Percentiles rank a stretch among this genome's conserved stretches.
Evolutionary conservation across 2,797 vertebrate species (phyloP).

Genomic region (Cyclura pinguis): DNA sequence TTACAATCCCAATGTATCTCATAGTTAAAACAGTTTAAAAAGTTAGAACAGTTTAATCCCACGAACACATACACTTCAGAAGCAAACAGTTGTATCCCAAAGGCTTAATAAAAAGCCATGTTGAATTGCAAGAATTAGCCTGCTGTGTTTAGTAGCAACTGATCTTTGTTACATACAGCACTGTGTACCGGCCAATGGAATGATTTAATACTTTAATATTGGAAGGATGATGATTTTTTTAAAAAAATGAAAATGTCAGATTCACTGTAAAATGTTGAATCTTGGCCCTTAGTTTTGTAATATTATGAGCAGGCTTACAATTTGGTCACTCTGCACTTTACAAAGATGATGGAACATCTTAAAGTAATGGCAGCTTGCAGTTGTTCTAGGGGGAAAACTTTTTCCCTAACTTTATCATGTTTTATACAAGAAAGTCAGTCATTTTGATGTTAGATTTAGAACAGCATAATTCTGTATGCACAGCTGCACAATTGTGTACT

Average conservation of each 20-base stretch:
- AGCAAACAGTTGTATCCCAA: too few species aligned
- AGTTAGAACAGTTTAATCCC: too few species aligned
- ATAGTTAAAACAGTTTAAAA: too few species aligned
- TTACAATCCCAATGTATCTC: too few species aligned
- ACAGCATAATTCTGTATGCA: conserved; percentile 1
- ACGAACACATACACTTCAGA: too few species aligned
- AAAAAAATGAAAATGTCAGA: conserved; percentile 28
- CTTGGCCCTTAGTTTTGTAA: conserved; percentile 36
- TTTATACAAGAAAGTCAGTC: conserved; percentile 37
- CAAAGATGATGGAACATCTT: conserved; percentile 33
- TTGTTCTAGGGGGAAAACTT: not conserved
- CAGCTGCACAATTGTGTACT: conserved; percentile 56
- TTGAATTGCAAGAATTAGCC: not conserved
- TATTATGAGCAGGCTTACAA: conserved; percentile 41
- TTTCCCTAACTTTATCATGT: not conserved
- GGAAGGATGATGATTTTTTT: too few species aligned
- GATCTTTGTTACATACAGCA: not conserved
- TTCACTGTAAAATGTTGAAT: conserved; percentile 42
- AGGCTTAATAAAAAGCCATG: too few species aligned
- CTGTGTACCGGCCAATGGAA: too few species aligned
- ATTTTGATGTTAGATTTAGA: conserved; percentile 46
- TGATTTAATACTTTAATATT: too few species aligned
- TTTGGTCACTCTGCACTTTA: conserved; percentile 22
- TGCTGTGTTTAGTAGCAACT: not conserved
- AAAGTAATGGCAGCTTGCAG: conserved; percentile 42